These are phyloP conservation scores for Taurulus bubalis DNA, from an alignment of 2,113 vertebrate genomes.

Conservation along the genomic window DNA sequence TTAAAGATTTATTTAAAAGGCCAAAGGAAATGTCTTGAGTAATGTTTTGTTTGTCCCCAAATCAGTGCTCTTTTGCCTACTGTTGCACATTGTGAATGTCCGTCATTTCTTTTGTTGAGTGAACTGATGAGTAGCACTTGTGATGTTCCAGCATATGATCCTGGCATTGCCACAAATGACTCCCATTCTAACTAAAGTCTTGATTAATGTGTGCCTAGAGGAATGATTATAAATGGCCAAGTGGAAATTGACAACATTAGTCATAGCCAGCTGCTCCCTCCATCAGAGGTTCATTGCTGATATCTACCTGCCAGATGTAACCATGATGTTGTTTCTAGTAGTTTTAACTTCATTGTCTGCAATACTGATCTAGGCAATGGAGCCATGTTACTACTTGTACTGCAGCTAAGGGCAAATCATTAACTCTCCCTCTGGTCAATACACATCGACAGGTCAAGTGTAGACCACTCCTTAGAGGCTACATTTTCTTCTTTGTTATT, in stretches of 20 bases:
- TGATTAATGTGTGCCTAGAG: conserved; percentile 15
- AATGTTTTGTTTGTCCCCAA: conserved; percentile 26
- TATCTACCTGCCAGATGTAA: conserved; percentile 9
- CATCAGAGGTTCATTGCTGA: not conserved
- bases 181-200: conserved; percentile 6
- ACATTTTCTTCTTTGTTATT: not conserved
- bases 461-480: not conserved
- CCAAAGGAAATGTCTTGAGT: conserved; percentile 10
- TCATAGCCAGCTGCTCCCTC: not conserved
- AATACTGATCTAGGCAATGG: conserved; percentile 1
- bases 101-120: not conserved
- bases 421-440: conserved; percentile 21
- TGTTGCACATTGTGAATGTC: conserved; percentile 13
- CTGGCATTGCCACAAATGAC: conserved; percentile 18
- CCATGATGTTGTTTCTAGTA: not conserved
- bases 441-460: conserved; percentile 10
- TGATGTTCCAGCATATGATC: conserved; percentile 16
- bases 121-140: conserved; percentile 9
- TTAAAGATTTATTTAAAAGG: not conserved
- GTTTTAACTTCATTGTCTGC: conserved; percentile 16
- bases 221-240: conserved; percentile 16
- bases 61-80: not conserved
- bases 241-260: conserved; percentile 8
- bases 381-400: conserved; percentile 20
- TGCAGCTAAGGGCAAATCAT: conserved; percentile 32